Percentiles rank a stretch among this genome's conserved stretches.
Evolutionary conservation across 37 sponge, comb jelly and placozoan species (phyloP).

Genomic region (Aplysina aerophoba): DNA sequence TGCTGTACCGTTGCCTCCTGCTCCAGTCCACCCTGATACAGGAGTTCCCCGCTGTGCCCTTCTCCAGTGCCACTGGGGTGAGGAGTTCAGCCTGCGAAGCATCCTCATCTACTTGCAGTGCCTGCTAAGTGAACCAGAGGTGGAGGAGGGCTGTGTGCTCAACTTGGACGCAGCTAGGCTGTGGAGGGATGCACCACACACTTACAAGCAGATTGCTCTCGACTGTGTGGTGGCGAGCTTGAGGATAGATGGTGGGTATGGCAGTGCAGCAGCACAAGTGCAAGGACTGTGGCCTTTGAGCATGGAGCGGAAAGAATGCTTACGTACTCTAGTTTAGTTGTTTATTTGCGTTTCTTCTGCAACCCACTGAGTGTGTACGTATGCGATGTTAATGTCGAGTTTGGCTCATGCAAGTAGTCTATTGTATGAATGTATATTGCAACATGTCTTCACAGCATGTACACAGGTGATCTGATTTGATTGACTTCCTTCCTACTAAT

Average conservation of each 20-base stretch:
- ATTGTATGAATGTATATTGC: too few species aligned
- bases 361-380: too few species aligned
- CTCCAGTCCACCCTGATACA: conserved; percentile 54
- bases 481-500: too few species aligned
- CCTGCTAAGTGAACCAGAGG: conserved; percentile 67
- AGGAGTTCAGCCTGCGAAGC: conserved; percentile 28
- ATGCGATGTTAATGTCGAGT: too few species aligned
- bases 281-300: too few species aligned
- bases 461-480: too few species aligned
- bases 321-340: too few species aligned
- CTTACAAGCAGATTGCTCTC: conserved; percentile 85
- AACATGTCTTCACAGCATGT: too few species aligned
- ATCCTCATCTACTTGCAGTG: conserved; percentile 50
- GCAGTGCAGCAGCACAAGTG: too few species aligned
- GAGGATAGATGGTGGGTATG: conserved; percentile 72
- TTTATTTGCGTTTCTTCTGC: too few species aligned
- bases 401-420: too few species aligned
- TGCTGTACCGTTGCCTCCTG: neutral
- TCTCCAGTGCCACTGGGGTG: conserved; percentile 43
- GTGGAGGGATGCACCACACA: conserved; percentile 58
- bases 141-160: conserved; percentile 51
- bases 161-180: conserved; percentile 69
- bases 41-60: conserved; percentile 41
- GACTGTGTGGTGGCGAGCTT: conserved; percentile 89
- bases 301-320: too few species aligned